Evolutionary conservation across 2,888 invertebrate species (phyloP).

Genomic region (Molorchus minor): DNA sequence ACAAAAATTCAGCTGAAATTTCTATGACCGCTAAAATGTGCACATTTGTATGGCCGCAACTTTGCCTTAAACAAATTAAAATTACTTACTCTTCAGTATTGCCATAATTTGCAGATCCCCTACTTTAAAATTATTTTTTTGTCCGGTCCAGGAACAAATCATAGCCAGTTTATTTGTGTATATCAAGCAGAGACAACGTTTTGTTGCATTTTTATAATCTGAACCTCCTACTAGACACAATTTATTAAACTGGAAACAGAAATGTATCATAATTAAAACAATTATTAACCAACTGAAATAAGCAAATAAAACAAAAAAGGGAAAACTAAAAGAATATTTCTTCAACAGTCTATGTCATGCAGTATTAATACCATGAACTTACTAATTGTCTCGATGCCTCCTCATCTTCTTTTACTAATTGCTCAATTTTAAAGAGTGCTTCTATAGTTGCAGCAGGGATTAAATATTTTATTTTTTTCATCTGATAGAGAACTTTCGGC

Average conservation of each 20-base stretch:
- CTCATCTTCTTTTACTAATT: not conserved
- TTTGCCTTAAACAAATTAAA: too few relatives aligned
- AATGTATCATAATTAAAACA: not conserved
- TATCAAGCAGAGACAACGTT: too few relatives aligned
- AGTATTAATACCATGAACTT: not conserved
- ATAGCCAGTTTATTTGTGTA: too few relatives aligned
- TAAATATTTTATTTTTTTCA: not conserved
- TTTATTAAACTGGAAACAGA: slow-evolving; percentile 1
- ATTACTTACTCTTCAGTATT: too few relatives aligned
- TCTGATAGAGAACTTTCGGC: not conserved
- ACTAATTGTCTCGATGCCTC: not conserved
- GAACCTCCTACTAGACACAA: not conserved
- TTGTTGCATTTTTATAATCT: slow-evolving; percentile 1
- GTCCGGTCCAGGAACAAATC: too few relatives aligned
- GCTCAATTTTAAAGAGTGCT: not conserved
- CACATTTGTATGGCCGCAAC: too few relatives aligned
- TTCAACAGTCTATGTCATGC: not conserved
- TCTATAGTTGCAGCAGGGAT: not conserved
- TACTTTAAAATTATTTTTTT: too few relatives aligned
- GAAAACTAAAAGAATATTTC: not conserved
- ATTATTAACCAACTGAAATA: not conserved
- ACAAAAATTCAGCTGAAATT: too few relatives aligned
- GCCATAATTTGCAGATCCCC: too few relatives aligned
- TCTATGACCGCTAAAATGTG: too few relatives aligned
- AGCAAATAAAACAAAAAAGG: too few relatives aligned